Evolutionary conservation across 2,888 invertebrate species (phyloP).

Genomic region (Oxytorus armatus): DNA sequence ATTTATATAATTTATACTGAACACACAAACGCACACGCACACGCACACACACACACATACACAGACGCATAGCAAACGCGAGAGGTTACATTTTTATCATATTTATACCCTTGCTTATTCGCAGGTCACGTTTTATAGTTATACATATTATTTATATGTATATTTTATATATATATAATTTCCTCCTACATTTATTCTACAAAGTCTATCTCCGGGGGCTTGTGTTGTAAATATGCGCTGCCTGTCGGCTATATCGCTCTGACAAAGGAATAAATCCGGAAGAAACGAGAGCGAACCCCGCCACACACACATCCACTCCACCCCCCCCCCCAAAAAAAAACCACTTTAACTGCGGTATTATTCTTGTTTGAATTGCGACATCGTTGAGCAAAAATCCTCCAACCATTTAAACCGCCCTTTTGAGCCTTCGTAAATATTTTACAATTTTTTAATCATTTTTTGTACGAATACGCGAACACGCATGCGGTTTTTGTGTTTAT

Average conservation of each 20-base stretch:
- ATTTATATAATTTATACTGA: constrained; percentile 35
- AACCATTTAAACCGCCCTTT: neutral
- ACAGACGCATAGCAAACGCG: no score
- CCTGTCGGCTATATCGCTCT: constrained; percentile 82
- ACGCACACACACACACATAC: no score
- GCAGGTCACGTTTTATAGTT: constrained; percentile 75
- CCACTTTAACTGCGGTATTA: constrained; percentile 30
- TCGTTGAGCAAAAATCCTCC: constrained; percentile 6
- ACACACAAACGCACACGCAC: no score
- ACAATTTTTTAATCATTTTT: constrained; percentile 10
- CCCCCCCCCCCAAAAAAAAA: constrained; percentile 14
- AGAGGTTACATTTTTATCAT: no score
- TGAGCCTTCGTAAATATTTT: constrained; percentile 9
- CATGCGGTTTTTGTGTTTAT: constrained; percentile 85
- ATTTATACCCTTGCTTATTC: constrained; percentile 84
- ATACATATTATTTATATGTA: constrained; percentile 45
- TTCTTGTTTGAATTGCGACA: constrained; percentile 2
- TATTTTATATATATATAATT: constrained; percentile 44
- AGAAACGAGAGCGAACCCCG: constrained; percentile 42
- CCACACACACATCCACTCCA: constrained; percentile 11
- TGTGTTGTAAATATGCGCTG: constrained; percentile 87
- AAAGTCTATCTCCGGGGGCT: constrained; percentile 84
- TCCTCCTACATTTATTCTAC: constrained; percentile 69
- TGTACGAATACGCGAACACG: constrained; percentile 81
- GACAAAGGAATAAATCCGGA: constrained; percentile 50